Base-by-base conservation (phyloP, 1,140 invertebrate species). In the Patella vulgata region DNA sequence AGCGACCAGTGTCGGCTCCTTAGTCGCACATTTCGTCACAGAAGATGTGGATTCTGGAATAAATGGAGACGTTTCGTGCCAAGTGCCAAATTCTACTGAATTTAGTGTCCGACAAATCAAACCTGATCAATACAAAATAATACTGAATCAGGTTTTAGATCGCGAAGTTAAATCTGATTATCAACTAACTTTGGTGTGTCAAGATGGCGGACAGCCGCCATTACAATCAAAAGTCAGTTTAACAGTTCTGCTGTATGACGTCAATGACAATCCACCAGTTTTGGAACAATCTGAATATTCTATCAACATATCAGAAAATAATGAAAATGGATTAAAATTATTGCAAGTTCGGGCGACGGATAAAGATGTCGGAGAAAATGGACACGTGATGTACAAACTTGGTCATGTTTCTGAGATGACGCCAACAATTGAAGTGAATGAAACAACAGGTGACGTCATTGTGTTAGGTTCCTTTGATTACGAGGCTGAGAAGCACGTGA, bases 241-340 rank as follows among this genome's bases (percentile, higher is more conserved):
- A 43, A 67, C 58, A 47, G 69, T 78, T 1, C 62, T 72, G 52
- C 63, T 78, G n/a, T 50, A 63, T 48, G 75, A 78, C 68, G 68
- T 64, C 0, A 78, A 78, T 64, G 75, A 78, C 51, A 78, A 78
- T 57, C 51, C 53, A 11, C 75, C 75, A 9, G 55, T 67, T n/a
- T 78, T 78, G 62, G 48, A 65, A 28, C 50, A 65, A n/a, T 59
- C 56, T 4, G 58, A 70, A 9, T 75, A 75, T 55, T 36, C 46
- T n/a, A 27, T 36, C 8, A 61, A 60, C 33, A 43, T 66, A 6
- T 50, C 58, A 5, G 64, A 66, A 42, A 59, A 66, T 25, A 28
- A 51, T 19, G 44, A 44, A 28, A 48, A 43, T 6, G 42, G 27
- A 3, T 39, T 61, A 2, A 36, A 36, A 36, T 12, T 66, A n/a